A percentile compares a stretch with the other conserved stretches of the same genome.
These are phyloP conservation scores for Epizoanthus ramosus DNA, from an alignment of 92 coral and sea anemone species.

Conservation along the genomic window DNA sequence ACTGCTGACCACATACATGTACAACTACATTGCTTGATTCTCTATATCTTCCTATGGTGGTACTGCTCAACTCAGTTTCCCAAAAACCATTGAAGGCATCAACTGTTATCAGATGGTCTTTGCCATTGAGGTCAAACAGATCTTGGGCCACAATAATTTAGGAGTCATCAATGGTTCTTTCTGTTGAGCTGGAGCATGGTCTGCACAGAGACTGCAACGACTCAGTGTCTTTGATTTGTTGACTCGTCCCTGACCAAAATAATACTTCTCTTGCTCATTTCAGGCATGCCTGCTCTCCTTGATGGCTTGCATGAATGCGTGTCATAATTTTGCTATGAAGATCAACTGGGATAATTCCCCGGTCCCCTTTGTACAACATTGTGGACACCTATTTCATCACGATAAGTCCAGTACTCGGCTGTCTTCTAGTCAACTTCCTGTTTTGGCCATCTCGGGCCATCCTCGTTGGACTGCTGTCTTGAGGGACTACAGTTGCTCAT, in stretches of 20 bases:
- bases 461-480: no score
- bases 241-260: conserved; percentile 45
- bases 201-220: no score
- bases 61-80: background rate
- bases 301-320: no score
- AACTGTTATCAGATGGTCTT: conserved; percentile 21
- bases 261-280: background rate
- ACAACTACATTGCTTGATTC: conserved; percentile 4
- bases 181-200: no score
- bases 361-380: conserved; percentile 24
- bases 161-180: no score
- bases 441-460: no score
- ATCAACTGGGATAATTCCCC: background rate
- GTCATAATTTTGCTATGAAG: no score
- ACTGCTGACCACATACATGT: no score
- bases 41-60: background rate
- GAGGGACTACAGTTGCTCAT: no score
- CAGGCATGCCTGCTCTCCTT: conserved; percentile 24
- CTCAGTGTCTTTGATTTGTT: conserved; percentile 15
- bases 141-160: conserved; percentile 26
- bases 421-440: no score
- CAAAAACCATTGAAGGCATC: conserved; percentile 24
- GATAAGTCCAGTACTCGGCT: conserved; percentile 5
- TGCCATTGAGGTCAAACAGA: conserved; percentile 11
- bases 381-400: conserved; percentile 7